Evolutionary conservation across 2,888 invertebrate genomes (phyloP), one percentile per base, ranked within the genome.

Genomic region (Spilarctia lutea): DNA sequence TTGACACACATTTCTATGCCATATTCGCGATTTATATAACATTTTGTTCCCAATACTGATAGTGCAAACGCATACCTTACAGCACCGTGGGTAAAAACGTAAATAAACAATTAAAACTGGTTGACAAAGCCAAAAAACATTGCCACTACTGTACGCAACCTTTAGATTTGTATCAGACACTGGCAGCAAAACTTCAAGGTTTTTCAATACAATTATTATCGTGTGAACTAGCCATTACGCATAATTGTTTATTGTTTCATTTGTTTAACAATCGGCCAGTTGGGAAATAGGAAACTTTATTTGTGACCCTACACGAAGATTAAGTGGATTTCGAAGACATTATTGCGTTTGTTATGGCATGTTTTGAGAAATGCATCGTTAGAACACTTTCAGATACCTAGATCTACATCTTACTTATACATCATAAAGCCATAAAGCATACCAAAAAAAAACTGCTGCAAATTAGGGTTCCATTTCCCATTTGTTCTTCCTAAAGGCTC

Each of bases 201-300:
- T 94, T 91, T 91, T 89, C 88, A 83, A 72, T 92, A 91, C 90
- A 92, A 92, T 92, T 92, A 80, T 81, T 77, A 82, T 79, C 66
- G 87, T 94, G 94, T 92, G 94, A 94, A 94, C 84, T 73, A 73
- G 68, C 77, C 79, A 84, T 82, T 81, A 83, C 75, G 79, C 78
- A 87, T 91, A 90, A 93, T 93, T 93, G 93, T 92, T 91, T 91
- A 93, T 93, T 94, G 93, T 93, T 87, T 83, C 85, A 76, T 77
- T 78, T 69, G 85, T 81, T 82, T 85, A 89, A 91, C 90, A 92
- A 90, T 90, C 76, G 86, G 75, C 75, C 74, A 75, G 77, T 90
- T 91, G 88, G 81, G 87, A 88, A 90, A 91, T 88, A 89, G 91
- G 89, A 89, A 91, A 88, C 85, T 81, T 56, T 33, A 39, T 65